Conservation (phyloP, 1,140 invertebrate genomes). For the Bradynema listronoti region DNA sequence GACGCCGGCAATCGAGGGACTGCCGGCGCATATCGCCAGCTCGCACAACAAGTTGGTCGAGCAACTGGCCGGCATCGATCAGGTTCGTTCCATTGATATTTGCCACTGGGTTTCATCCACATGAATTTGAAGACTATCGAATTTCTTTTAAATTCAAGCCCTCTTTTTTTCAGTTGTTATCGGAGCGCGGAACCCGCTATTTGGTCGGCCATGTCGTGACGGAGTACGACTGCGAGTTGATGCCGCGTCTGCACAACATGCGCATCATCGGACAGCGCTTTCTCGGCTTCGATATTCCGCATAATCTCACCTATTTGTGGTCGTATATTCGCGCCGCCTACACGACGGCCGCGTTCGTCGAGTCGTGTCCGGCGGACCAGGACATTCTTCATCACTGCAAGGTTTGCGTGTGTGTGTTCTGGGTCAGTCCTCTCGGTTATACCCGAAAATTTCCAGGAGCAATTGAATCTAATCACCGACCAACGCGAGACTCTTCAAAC, state of each 20-base stretch:
- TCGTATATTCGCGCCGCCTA: constrained; percentile 65
- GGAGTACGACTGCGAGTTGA: constrained; percentile 95
- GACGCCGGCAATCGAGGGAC: constrained; percentile 38
- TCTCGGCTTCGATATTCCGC: constrained; percentile 64
- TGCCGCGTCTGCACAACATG: constrained; percentile 96
- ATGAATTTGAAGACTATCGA: constrained; percentile 19
- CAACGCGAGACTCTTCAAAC: constrained; percentile 55
- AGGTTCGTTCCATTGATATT: constrained; percentile 21
- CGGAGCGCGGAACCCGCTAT: constrained; percentile 70
- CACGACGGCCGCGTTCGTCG: constrained; percentile 62
- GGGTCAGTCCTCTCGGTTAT: background rate
- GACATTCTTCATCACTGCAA: constrained; percentile 58
- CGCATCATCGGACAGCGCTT: constrained; percentile 72
- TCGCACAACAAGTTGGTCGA: constrained; percentile 53
- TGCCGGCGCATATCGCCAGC: constrained; percentile 42
- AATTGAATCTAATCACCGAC: constrained; percentile 50
- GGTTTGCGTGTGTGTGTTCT: constrained; percentile 25
- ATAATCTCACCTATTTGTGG: constrained; percentile 63
- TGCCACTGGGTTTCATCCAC: background rate
- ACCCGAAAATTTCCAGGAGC: constrained; percentile 35
- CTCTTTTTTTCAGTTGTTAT: constrained; percentile 37
- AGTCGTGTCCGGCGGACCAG: constrained; percentile 66
- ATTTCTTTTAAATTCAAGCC: constrained; percentile 2
- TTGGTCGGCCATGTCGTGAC: constrained; percentile 92
- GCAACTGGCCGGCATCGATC: constrained; percentile 38